phyloP scores from a whole-genome alignment of 2,888 invertebrate species.

The Clepsis dumicolana region DNA sequence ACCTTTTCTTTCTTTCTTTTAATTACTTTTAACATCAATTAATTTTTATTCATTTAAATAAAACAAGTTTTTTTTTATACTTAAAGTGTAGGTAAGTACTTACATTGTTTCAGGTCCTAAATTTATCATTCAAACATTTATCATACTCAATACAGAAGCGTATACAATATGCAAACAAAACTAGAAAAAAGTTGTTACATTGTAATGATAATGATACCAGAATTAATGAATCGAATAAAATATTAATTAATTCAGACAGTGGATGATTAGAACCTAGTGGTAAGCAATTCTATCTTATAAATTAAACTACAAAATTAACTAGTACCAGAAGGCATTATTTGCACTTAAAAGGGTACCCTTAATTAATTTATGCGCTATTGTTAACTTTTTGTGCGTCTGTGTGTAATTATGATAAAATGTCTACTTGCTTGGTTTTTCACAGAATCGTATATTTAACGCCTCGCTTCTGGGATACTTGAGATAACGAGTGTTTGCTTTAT shows the following conservation, averaged over 20 bases:
- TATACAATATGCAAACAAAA: background rate
- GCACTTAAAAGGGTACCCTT: slow-evolving; percentile 43
- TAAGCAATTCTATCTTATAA: background rate
- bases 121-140: background rate
- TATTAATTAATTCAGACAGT: background rate
- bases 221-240: background rate
- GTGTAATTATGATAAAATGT: slow-evolving; percentile 27
- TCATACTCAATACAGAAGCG: background rate
- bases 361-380: slow-evolving; percentile 51
- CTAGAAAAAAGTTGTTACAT: background rate
- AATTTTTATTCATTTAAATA: no score
- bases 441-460: slow-evolving; percentile 6
- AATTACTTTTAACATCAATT: no score
- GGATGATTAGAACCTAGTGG: background rate
- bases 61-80: no score
- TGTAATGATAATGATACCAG: background rate
- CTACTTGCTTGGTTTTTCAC: slow-evolving; percentile 7
- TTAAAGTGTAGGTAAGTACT: no score
- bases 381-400: slow-evolving; percentile 44
- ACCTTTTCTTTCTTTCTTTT: no score
- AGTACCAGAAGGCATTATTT: slow-evolving; percentile 56
- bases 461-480: slow-evolving; percentile 7
- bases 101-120: no score
- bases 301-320: slow-evolving; percentile 27
- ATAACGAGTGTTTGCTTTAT: no score